Evolutionary conservation across 1,140 invertebrate genomes (phyloP).

Genomic region (Trachymyrmex cornetzi): DNA sequence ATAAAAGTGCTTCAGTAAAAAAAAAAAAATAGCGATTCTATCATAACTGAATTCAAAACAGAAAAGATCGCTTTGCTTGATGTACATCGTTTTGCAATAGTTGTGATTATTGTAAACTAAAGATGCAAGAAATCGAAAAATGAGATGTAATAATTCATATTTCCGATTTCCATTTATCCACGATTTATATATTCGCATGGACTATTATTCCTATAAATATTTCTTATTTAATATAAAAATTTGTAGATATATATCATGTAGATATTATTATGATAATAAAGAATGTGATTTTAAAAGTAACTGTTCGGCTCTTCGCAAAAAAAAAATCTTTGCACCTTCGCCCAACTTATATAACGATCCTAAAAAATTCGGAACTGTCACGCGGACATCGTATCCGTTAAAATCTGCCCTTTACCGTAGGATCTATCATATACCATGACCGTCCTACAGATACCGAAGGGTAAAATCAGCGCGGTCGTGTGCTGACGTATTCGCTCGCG

Average conservation of each 20-base stretch:
- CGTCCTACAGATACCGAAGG: not conserved
- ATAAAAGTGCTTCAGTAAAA: not conserved
- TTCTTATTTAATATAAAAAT: not conserved
- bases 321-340: not conserved
- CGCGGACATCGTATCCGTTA: not conserved
- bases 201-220: not conserved
- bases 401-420: slow-evolving; percentile 28
- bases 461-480: slow-evolving; percentile 48
- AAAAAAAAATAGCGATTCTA: slow-evolving; percentile 7
- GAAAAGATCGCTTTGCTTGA: not conserved
- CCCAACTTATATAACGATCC: not conserved
- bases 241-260: not conserved
- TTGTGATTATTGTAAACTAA: not conserved
- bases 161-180: not conserved
- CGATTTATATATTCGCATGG: not conserved
- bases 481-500: slow-evolving; percentile 58
- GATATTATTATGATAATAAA: too few relatives aligned
- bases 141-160: not conserved
- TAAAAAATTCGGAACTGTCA: not conserved
- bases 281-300: not conserved
- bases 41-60: not conserved
- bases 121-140: not conserved
- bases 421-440: slow-evolving; percentile 16
- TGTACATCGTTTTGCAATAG: not conserved
- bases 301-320: not conserved